These are phyloP conservation scores for Belgica antarctica DNA, from an alignment of 2,888 invertebrate genomes.

Conservation along the genomic window DNA sequence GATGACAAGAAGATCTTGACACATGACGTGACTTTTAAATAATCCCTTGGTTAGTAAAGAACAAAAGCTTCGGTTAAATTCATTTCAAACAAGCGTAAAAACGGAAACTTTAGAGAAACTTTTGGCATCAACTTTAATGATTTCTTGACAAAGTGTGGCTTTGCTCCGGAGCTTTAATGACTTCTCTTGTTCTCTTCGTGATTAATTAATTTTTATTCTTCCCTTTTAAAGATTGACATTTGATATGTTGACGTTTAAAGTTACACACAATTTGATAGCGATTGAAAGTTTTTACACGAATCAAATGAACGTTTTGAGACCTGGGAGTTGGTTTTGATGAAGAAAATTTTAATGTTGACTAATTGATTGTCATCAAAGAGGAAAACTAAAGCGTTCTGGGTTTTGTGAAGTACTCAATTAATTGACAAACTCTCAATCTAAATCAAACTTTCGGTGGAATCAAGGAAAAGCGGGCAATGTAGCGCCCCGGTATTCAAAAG, in stretches of 20 bases:
- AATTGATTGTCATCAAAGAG: slow-evolving; percentile 12
- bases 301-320: not conserved
- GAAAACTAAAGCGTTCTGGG: slow-evolving; percentile 15
- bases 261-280: slow-evolving; percentile 5
- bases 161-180: too few relatives aligned
- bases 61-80: too few relatives aligned
- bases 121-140: not conserved
- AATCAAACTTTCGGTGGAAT: not conserved
- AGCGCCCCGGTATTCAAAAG: too few relatives aligned
- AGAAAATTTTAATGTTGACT: not conserved
- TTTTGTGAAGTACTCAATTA: not conserved
- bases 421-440: not conserved
- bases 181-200: too few relatives aligned
- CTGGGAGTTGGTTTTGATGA: not conserved
- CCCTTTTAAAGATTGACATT: slow-evolving; percentile 7
- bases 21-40: too few relatives aligned
- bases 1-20: too few relatives aligned
- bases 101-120: not conserved
- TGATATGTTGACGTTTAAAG: slow-evolving; percentile 17
- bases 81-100: too few relatives aligned
- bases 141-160: too few relatives aligned
- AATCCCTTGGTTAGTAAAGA: too few relatives aligned
- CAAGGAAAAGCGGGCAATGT: not conserved
- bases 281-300: slow-evolving; percentile 2
- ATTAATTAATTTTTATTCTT: too few relatives aligned